Percentiles rank a stretch among this genome's conserved stretches.
phyloP scores from a whole-genome alignment of 2,113 vertebrate genomes.

The Cebidichthys violaceus region DNA sequence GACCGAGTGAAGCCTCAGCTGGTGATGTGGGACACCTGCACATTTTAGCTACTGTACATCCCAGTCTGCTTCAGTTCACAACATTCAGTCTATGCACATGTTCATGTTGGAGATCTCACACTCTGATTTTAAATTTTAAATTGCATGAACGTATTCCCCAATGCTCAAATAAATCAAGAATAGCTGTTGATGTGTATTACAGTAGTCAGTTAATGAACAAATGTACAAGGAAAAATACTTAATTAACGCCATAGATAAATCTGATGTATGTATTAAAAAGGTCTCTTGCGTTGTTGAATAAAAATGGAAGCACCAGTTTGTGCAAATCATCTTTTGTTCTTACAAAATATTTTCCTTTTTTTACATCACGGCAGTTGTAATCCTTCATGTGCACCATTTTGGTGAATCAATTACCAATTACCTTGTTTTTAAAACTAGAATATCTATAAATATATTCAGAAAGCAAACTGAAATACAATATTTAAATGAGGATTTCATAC shows the following conservation, averaged over 20 bases:
- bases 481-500: background rate
- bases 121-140: background rate
- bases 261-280: background rate
- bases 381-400: background rate
- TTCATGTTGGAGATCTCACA: background rate
- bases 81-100: constrained; percentile 1
- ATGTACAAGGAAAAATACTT: background rate
- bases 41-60: constrained; percentile 29
- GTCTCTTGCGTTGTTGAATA: background rate
- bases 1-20: constrained; percentile 63
- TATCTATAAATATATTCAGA: background rate
- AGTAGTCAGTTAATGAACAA: background rate
- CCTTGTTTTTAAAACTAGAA: background rate
- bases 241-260: background rate
- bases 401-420: background rate
- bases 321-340: background rate
- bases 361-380: background rate
- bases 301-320: background rate
- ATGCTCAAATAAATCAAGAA: background rate
- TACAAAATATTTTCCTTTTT: background rate
- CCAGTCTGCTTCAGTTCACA: background rate
- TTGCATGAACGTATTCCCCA: background rate
- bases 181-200: background rate
- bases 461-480: background rate
- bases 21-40: constrained; percentile 66